Percentiles rank a stretch among this genome's conserved stretches.
Conservation (phyloP, 2,113 vertebrate genomes). For the Struthidea cinerea region DNA sequence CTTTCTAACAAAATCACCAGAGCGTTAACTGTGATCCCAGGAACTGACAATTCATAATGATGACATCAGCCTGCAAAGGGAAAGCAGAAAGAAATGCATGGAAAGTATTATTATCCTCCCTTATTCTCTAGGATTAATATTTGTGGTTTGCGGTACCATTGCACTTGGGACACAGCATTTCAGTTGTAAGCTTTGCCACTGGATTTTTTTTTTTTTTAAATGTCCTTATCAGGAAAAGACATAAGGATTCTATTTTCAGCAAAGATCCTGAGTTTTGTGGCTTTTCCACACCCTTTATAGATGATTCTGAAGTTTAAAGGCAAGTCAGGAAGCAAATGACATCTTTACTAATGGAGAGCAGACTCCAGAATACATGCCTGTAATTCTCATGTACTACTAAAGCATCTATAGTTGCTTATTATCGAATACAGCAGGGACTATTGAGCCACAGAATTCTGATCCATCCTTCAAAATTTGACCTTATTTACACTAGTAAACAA, state of each 20-base stretch:
- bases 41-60: constrained; percentile 41
- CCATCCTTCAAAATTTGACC: neutral
- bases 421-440: neutral
- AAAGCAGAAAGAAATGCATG: constrained; percentile 5
- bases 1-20: constrained; percentile 20
- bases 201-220: neutral
- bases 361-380: neutral
- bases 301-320: neutral
- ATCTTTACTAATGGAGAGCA: neutral
- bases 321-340: neutral
- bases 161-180: neutral
- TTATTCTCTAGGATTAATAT: constrained; percentile 23
- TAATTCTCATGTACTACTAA: neutral
- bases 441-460: neutral
- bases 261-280: neutral
- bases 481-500: neutral
- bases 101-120: constrained; percentile 26
- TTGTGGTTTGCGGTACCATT: neutral
- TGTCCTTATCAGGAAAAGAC: neutral
- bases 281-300: neutral
- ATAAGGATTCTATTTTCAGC: neutral
- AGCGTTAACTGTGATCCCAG: constrained; percentile 3
- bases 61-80: constrained; percentile 37
- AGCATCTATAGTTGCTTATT: neutral
- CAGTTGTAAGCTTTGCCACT: neutral